A percentile compares a stretch with the other conserved stretches of the same genome.
phyloP scores from a whole-genome alignment of 2,888 invertebrate species.

The Hedya salicella region DNA sequence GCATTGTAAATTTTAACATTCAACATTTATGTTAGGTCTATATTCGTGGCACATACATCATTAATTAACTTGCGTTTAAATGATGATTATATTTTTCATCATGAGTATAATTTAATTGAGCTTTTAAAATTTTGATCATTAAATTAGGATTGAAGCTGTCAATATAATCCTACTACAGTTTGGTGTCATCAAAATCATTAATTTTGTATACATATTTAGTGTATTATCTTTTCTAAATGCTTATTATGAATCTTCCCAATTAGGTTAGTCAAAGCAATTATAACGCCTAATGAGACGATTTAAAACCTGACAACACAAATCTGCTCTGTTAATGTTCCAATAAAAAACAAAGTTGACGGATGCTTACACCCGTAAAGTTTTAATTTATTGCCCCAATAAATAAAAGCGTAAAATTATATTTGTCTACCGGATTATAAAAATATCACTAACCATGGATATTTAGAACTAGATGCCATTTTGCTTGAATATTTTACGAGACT shows the following conservation, averaged over 20 bases:
- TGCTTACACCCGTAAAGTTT: constrained; percentile 52
- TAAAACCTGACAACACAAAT: constrained; percentile 26
- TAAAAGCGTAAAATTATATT: constrained; percentile 48
- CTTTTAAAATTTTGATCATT: no score
- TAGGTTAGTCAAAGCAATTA: constrained; percentile 26
- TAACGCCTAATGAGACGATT: constrained; percentile 29
- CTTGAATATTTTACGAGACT: background rate
- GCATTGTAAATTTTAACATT: no score
- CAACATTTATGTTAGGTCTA: no score
- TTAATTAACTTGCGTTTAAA: no score
- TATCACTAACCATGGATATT: constrained; percentile 24
- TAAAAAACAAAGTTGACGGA: constrained; percentile 43
- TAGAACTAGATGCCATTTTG: background rate
- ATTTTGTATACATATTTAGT: background rate
- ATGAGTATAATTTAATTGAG: no score
- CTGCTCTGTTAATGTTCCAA: constrained; percentile 29
- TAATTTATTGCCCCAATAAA: constrained; percentile 49
- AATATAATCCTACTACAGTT: background rate
- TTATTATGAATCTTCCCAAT: constrained; percentile 16
- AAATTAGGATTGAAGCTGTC: background rate
- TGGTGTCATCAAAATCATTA: background rate
- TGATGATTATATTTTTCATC: no score
- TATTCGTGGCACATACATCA: no score
- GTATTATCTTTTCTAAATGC: background rate
- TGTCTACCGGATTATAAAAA: constrained; percentile 45